Base-by-base conservation (phyloP, 2,113 vertebrate genomes). In the Rhynchomys soricoides region DNA sequence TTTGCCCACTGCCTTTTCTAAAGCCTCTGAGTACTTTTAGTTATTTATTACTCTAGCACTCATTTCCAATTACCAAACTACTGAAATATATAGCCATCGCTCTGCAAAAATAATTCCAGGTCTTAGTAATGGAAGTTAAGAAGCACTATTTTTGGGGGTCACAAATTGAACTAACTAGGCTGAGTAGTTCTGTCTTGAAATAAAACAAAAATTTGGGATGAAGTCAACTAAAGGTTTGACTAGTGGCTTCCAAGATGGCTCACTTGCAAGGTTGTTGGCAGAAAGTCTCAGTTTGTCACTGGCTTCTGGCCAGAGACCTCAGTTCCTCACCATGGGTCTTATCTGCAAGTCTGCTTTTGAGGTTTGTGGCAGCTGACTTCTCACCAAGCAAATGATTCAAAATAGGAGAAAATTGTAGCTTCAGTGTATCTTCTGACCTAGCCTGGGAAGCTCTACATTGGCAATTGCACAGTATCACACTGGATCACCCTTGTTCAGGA, bases 371-470 rank as follows among this genome's bases (percentile, higher is more conserved):
- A 89, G 88, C 71, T 96, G 94, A 89, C 87, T 96, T 93, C 48
- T 96, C 29, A 90, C 68, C 82, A 81, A 93, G 62, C n/a, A 92
- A 95, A 74, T 73, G 59, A 90, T 89, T 68, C 29, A 91, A 93
- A 68, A 79, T 64, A 93, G 85, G 64, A 66, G 87, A 82, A 83
- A 66, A 68, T 37, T 57, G 77, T 34, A 78, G 52, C 66, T 92
- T 16, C 62, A 52, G 9, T 88, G 40, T 81, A 43, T 93, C 87
- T 92, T 74, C 59, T 83, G 68, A 96, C 78, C 43, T 75, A 81
- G 10, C 21, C 66, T 50, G 64, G 48, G 50, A 86, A 64, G 34
- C 43, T 66, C 62, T 40, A 57, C n/a, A 71, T 24, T 95, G 81
- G 57, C 62, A 92, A 95, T 93, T 92, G 52, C 15, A 66, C 16